A percentile compares a stretch with the other conserved stretches of the same genome.
Conservation (phyloP, 1,140 invertebrate genomes). For the Drosophila cardini region DNA sequence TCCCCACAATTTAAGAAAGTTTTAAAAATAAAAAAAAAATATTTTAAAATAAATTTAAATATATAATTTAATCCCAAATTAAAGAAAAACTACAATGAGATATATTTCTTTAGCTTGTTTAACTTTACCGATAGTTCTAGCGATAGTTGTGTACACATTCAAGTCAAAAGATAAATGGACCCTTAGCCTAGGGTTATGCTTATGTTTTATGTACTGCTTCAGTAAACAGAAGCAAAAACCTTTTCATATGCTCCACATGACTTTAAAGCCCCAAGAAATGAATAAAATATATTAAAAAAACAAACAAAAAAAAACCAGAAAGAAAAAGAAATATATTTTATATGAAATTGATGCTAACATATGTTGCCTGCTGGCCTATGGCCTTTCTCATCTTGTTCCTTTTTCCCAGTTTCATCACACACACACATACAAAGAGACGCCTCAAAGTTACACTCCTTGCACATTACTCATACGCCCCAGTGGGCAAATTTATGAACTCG, state of each 20-base stretch:
- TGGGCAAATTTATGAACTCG: conserved; percentile 82
- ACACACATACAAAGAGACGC: conserved; percentile 14
- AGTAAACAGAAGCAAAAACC: conserved; percentile 1
- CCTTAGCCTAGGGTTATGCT: neutral
- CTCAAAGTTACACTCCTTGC: conserved; percentile 62
- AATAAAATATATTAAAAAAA: conserved; percentile 15
- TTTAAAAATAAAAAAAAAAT: too few relatives aligned
- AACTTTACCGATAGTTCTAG: neutral
- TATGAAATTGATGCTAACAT: conserved; percentile 71
- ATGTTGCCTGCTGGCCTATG: conserved; percentile 72
- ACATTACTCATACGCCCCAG: conserved; percentile 82
- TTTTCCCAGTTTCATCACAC: conserved; percentile 48
- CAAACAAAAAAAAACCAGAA: too few relatives aligned
- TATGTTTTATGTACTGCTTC: neutral
- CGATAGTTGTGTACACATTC: neutral
- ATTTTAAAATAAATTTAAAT: too few relatives aligned
- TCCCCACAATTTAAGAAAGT: too few relatives aligned
- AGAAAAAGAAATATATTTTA: conserved; percentile 16
- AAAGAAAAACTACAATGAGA: too few relatives aligned
- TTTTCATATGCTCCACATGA: conserved; percentile 5
- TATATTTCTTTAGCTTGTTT: neutral
- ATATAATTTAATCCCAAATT: too few relatives aligned
- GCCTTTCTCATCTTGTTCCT: conserved; percentile 48
- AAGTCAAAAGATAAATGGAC: neutral
- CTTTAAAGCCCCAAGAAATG: neutral